Evolutionary conservation across 2,797 vertebrate genomes (phyloP), one percentile per base, ranked within the genome.

Genomic region (Clamator glandarius): DNA sequence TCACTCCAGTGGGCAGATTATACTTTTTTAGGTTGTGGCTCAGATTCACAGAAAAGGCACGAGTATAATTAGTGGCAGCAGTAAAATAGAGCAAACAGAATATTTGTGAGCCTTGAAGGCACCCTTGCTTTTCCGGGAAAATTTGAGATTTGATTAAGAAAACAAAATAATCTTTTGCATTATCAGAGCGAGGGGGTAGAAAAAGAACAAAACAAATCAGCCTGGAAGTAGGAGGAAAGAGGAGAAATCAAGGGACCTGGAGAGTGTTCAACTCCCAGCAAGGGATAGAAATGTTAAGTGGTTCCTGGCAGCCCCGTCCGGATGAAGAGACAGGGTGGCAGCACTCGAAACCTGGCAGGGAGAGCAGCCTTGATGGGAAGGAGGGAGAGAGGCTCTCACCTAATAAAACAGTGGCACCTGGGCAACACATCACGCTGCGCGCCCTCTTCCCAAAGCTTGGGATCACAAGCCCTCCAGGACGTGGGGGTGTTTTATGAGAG

Each of bases 241-340:
- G 51, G 1, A 67, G 57, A 96, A 97, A 97, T 96, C 92, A 96
- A 90, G 78, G 80, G 66, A 76, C 33, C 91, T 97, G 96, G 95
- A 96, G 86, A 81, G 57, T 17, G 69, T 95, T 97, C 95, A 96
- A 92, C 28, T 96, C 95, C 73, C 96, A 93, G 93, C 95, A 96
- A 95, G 96, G 91, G 84, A 93, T 85, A 93, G 83, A 89, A 48
- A 59, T 0, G 8, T 58, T 58, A 90, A 96, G 94, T 95, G 96
- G 92, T 82, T 97, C 85, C 95, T 96, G 95, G 96, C 96, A 97
- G 87, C 93, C 94, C 92, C 0, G 2, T 70, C 83, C 86, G 84
- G 94, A 95, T 95, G 95, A 89, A 92, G 95, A 94, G 95, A 61
- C 67, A 4, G 39, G 94, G 84, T 55, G 95, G 94, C 21, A 8